Percentiles rank a stretch among this genome's conserved stretches.
Evolutionary conservation across 1,140 invertebrate genomes (phyloP).

Genomic region (Aporrectodea caliginosa): DNA sequence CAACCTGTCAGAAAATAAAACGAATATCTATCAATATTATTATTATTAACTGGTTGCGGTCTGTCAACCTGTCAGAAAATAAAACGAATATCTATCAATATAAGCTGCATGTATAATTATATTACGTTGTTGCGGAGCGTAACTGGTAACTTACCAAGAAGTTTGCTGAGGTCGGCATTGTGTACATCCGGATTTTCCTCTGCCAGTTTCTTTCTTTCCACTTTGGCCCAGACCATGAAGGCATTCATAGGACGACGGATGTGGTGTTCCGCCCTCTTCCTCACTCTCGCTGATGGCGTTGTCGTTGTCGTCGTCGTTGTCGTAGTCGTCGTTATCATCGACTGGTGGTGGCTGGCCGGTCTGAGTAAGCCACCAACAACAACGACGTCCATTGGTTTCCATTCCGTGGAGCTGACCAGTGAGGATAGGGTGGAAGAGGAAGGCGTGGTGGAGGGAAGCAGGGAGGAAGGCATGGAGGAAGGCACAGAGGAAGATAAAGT

Average conservation of each 20-base stretch:
- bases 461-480: background rate
- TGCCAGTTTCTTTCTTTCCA: conserved; percentile 92
- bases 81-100: too few relatives aligned
- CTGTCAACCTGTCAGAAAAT: too few relatives aligned
- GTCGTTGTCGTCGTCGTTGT: background rate
- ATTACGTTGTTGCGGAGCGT: too few relatives aligned
- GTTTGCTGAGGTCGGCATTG: conserved; percentile 99
- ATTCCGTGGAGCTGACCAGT: background rate
- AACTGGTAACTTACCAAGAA: conserved; percentile 73
- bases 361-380: background rate
- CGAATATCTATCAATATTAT: too few relatives aligned
- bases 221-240: conserved; percentile 60
- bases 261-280: conserved; percentile 35
- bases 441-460: background rate
- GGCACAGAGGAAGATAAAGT: too few relatives aligned
- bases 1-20: too few relatives aligned
- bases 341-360: background rate
- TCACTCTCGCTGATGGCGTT: background rate
- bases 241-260: conserved; percentile 54
- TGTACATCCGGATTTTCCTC: conserved; percentile 99
- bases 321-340: background rate
- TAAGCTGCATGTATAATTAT: too few relatives aligned
- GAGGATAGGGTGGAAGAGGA: background rate
- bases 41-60: too few relatives aligned
- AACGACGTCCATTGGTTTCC: background rate